These are phyloP conservation scores for Panagrolaimus sp. DNA, from an alignment of 1,140 invertebrate species.

Conservation along the genomic window DNA sequence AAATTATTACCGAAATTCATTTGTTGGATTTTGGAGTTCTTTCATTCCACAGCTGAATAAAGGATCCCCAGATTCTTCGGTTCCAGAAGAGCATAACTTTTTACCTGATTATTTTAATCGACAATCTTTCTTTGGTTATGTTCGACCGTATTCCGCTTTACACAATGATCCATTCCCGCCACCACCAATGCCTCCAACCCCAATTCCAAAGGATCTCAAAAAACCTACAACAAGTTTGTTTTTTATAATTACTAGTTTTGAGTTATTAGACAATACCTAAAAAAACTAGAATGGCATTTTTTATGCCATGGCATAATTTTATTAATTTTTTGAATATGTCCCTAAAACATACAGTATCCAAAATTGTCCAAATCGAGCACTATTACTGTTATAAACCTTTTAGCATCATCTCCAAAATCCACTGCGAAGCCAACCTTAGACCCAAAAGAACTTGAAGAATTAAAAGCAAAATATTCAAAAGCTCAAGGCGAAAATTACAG, in stretches of 20 bases:
- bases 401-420: conserved; percentile 1
- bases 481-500: conserved; percentile 1
- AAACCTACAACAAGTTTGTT: conserved; percentile 28
- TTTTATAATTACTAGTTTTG: not conserved
- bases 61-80: conserved; percentile 71
- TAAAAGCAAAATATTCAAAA: not conserved
- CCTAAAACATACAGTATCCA: not conserved
- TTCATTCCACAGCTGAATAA: conserved; percentile 87
- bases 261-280: too few species aligned
- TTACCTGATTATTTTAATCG: conserved; percentile 68
- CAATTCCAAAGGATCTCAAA: conserved; percentile 39
- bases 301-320: not conserved
- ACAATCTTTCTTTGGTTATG: conserved; percentile 52
- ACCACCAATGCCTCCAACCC: conserved; percentile 52
- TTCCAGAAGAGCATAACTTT: conserved; percentile 59
- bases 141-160: conserved; percentile 50
- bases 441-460: not conserved
- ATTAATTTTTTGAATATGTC: not conserved
- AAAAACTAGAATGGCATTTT: too few species aligned
- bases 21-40: conserved; percentile 91
- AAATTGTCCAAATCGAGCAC: not conserved
- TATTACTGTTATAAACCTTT: conserved; percentile 30
- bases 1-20: conserved; percentile 87
- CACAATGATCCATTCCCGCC: conserved; percentile 60
- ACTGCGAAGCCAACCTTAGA: conserved; percentile 4